Evolutionary conservation across 2,888 invertebrate species (phyloP).

Genomic region (Mythimna vitellina): DNA sequence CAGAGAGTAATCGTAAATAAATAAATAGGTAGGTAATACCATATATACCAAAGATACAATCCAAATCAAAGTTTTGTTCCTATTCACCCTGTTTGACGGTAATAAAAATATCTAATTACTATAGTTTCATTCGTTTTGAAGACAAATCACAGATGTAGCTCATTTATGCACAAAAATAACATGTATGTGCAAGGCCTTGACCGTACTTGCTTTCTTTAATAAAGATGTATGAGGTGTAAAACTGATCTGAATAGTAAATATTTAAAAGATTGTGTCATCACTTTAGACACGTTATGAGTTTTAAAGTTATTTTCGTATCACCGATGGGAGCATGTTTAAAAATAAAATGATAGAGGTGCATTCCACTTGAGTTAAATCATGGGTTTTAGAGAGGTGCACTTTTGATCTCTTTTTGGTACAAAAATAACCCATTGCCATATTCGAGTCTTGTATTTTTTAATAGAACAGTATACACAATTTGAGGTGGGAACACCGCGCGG

Average conservation of each 20-base stretch:
- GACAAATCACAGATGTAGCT: background rate
- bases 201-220: background rate
- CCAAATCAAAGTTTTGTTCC: no score
- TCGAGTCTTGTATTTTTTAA: no score
- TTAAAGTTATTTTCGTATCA: conserved; percentile 25
- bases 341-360: conserved; percentile 20
- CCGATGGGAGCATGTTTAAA: conserved; percentile 1
- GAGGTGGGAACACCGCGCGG: no score
- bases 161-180: background rate
- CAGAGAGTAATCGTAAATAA: no score
- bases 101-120: background rate
- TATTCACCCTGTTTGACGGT: background rate
- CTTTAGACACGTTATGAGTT: background rate
- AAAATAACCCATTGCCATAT: conserved; percentile 5
- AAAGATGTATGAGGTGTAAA: background rate
- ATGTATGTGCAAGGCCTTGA: background rate
- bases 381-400: background rate
- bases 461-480: background rate
- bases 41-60: no score
- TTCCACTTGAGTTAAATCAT: conserved; percentile 19
- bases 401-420: conserved; percentile 4
- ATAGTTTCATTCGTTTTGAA: background rate
- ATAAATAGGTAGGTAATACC: no score
- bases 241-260: background rate
- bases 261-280: conserved; percentile 1